These are phyloP conservation scores for Bolborhynchus lineola DNA, from an alignment of 2,113 vertebrate species.

Conservation along the genomic window DNA sequence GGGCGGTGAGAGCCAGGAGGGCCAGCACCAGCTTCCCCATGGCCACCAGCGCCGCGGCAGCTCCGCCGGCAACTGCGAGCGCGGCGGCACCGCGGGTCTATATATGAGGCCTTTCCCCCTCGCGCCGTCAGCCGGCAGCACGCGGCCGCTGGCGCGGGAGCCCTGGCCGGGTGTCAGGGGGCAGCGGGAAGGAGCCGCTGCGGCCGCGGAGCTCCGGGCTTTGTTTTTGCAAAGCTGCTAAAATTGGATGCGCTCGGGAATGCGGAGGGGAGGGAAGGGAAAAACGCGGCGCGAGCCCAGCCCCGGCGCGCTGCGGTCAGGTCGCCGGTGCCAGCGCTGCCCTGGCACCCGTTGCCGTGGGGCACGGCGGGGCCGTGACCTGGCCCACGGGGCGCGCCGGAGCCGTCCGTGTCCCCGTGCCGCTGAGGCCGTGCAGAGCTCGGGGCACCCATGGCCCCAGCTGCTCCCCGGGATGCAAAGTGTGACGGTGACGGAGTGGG, in stretches of 20 bases:
- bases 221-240: conserved; percentile 31
- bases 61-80: background rate
- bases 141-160: background rate
- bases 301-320: background rate
- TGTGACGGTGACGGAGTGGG: background rate
- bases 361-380: background rate
- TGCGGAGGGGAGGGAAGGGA: background rate
- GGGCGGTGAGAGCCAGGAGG: background rate
- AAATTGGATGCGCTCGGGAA: conserved; percentile 28
- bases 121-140: background rate
- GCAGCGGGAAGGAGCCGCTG: background rate
- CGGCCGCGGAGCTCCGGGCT: background rate
- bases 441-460: background rate
- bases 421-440: background rate
- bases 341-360: background rate
- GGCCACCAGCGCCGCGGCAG: background rate
- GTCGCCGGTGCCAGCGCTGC: background rate
- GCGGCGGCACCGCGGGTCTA: background rate
- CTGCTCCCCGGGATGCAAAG: accelerated
- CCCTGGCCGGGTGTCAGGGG: background rate
- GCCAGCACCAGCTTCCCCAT: background rate
- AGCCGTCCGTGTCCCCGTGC: background rate
- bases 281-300: background rate
- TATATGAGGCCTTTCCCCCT: conserved; percentile 30
- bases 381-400: background rate